Evolutionary conservation across 2,113 vertebrate genomes (phyloP).

Genomic region (Catharus minimus): DNA sequence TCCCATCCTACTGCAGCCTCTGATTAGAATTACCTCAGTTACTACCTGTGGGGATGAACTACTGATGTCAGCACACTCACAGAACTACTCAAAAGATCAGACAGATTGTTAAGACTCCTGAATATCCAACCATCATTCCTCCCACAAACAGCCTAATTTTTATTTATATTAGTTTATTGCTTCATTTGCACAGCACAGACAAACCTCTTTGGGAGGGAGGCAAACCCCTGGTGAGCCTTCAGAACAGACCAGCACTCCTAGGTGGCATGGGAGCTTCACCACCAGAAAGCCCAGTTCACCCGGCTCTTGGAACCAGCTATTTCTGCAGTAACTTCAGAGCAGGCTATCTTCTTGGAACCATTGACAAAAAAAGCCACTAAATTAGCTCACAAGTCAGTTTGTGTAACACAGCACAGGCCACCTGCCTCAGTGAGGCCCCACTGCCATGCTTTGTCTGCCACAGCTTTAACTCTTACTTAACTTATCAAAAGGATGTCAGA

Average conservation of each 20-base stretch:
- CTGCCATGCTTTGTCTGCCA: background rate
- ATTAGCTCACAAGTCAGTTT: background rate
- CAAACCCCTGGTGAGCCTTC: background rate
- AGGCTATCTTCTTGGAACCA: background rate
- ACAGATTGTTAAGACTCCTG: background rate
- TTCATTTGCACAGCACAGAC: slow-evolving; percentile 2
- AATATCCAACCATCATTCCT: background rate
- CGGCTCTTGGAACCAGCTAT: background rate
- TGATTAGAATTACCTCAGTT: background rate
- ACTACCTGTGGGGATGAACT: background rate
- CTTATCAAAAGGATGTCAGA: slow-evolving; percentile 24
- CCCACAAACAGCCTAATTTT: background rate
- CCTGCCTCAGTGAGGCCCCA: background rate
- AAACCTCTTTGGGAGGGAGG: background rate
- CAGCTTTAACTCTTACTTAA: background rate
- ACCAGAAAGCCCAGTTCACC: background rate
- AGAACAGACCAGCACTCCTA: background rate
- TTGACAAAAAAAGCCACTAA: background rate
- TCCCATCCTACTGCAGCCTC: background rate
- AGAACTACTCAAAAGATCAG: background rate
- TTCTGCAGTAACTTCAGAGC: background rate
- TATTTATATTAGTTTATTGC: background rate
- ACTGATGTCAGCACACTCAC: background rate
- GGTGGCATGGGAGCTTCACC: accelerated
- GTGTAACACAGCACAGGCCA: background rate